Evolutionary conservation across 2,797 vertebrate genomes (phyloP), one percentile per base, ranked within the genome.

Genomic region (Nannoperca obscura): DNA sequence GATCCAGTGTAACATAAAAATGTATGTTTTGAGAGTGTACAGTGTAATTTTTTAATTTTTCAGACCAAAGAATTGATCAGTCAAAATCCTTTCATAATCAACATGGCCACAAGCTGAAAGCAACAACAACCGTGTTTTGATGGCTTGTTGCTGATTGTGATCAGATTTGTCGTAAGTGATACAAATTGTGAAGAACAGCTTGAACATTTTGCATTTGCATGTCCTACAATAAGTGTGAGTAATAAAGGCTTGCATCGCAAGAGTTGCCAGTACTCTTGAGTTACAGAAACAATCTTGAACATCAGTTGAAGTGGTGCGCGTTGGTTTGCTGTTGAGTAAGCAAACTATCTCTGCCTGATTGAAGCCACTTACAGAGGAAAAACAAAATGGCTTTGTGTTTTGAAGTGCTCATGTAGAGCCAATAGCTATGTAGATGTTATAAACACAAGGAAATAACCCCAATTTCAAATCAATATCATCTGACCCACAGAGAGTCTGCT

Each of bases 321-420:
- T 27, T 15, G 20, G 32, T 53, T 36, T 40, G 55, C 52, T 78
- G 46, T 69, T 36, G 62, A 74, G 58, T 44, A 17, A 61, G 61
- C 57, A 36, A 78, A 77, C 61, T 13, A 30, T 58, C 71, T 49
- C 46, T 46, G 32, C 47, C 64, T 80, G 74, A 76, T 70, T 80
- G 68, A 81, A 20, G 44, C 53, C 79, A 72, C 64, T 77, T 68
- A 50, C 7, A 24, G 34, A 55, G 47, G 34, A n/a, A 32, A 67
- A n/a, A 24, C 1, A 10, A 67, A 83, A 69, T 54, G 72, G 52
- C 72, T 20, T 27, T 64, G 64, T 82, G 47, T 72, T 75, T 27
- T 77, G 13, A 53, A 78, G 72, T 64, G 76, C 30, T 78, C 27
- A 40, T 60, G 61, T 19, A 14, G 59, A 75, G 59, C 32, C 58